Base-by-base conservation (phyloP, 2,113 vertebrate genomes). In the Proterorhinus semilunaris region DNA sequence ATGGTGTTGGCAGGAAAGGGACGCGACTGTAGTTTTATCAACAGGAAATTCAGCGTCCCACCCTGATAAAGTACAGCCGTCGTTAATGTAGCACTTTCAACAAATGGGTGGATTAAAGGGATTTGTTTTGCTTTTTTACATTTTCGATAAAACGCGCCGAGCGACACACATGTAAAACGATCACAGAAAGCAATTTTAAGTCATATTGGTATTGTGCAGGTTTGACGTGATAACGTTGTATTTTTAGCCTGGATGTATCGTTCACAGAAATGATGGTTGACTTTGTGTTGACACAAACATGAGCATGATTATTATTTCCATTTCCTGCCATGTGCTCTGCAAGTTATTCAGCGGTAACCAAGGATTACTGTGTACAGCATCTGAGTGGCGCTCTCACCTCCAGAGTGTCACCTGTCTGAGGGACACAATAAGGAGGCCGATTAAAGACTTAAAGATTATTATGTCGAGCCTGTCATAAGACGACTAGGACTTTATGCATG, bases 391-490 rank as follows among this genome's bases (percentile, higher is more conserved):
- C 3, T 42, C 36, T 58, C 27, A 7, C 27, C 27, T 4, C n/a
- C 5, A 11, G 53, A 0, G 17, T 2, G 44, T 10, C 71, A 78
- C 76, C 70, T 75, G 79, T 68, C 68, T 66, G 70, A 57, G 65
- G 64, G 46, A 76, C 70, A 83, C 63, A 78, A 16, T 70, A 76
- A 74, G 58, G 10, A 63, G 72, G 51, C 74, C 69, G 87, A 84
- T 88, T 88, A 83, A 65, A 79, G 81, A 72, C 71, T 85, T 70
- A 80, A 10, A 75, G 72, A 71, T 89, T 85, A 87, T 85, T 72
- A 73, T 43, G 52, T 68, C 86, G 79, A 90, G 89, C 86, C 75
- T 43, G 27, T 62, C 53, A 83, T 89, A 92, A 91, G 90, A 87
- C 68, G 86, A 43, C 86, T 90, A 79, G 83, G 45, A 52, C 2